phyloP scores from a whole-genome alignment of 2,113 vertebrate species.

The Prinia subflava region DNA sequence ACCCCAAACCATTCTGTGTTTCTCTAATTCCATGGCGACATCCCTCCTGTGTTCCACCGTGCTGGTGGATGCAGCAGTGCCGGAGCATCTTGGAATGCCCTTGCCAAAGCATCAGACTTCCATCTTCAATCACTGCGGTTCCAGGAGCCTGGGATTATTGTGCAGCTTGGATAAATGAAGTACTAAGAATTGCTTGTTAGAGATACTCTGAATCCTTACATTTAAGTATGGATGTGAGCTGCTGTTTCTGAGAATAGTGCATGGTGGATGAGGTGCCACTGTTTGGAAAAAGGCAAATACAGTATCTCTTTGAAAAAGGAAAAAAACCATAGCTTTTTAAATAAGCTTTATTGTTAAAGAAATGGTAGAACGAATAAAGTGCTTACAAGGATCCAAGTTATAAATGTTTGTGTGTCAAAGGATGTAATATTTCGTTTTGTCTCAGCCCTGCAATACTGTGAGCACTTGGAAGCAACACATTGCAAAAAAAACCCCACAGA shows the following conservation, averaged over 20 bases:
- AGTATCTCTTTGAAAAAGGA: background rate
- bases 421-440: background rate
- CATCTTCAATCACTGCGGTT: rapidly evolving
- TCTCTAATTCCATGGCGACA: background rate
- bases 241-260: background rate
- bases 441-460: background rate
- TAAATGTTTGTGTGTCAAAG: background rate
- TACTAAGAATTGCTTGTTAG: rapidly evolving
- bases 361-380: background rate
- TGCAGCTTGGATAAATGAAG: background rate
- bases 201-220: background rate
- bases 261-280: background rate
- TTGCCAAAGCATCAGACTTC: background rate
- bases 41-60: rapidly evolving
- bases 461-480: background rate
- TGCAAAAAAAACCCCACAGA: background rate
- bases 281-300: background rate
- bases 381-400: background rate
- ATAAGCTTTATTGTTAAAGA: background rate
- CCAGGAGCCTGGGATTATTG: background rate
- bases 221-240: background rate
- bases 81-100: background rate
- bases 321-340: background rate
- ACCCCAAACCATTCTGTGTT: background rate
- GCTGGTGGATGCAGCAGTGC: rapidly evolving